Base-by-base conservation (phyloP, 2,888 invertebrate species). In the Lasioglossum vierecki region DNA sequence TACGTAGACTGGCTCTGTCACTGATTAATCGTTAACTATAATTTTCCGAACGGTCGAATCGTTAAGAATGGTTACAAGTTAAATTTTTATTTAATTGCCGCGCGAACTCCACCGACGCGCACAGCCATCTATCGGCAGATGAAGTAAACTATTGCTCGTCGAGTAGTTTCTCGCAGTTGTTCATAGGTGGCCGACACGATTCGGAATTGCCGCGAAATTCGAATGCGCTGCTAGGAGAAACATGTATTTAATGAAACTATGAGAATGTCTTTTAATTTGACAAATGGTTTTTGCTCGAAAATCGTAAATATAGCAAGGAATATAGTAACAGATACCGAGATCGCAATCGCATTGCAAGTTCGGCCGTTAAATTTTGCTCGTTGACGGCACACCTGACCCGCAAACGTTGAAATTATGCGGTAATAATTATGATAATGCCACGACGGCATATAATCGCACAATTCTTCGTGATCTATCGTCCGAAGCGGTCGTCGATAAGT, bases 381-480 rank as follows among this genome's bases (percentile, higher is more conserved):
- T 15, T 13, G 30, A 63, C 63, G 63, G 30, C 63, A 15, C 63
- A 63, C 63, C 63, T 30, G 63, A 30, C 63, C 30, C 63, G 63
- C 63, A 18, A 63, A 63, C 63, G 63, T 1, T 30, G 30, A 30
- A 63, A 63, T 63, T 63, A 63, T 63, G 30, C 30, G 63, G 63
- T 6, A 15, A 63, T 63, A 63, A 63, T 26, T 15, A 8, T 30
- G 5, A 53, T 57, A 18, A 68, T 18, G 4, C 13, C 35, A 4
- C 9, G 13, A 5, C 5, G 63, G 63, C 63, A 63, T 63, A 63
- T 30, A 30, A 63, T 63, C 22, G 46, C 71, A 81, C 71, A 79
- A 71, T 81, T 80, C 82, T 81, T 70, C 13, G 2, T 71, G 73
- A 84, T 82, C 8, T 74, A 77, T 76, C n/a, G 60, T n/a, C n/a